Evolutionary conservation across 2,888 invertebrate genomes (phyloP).

Genomic region (Caenorhabditis wallacei): DNA sequence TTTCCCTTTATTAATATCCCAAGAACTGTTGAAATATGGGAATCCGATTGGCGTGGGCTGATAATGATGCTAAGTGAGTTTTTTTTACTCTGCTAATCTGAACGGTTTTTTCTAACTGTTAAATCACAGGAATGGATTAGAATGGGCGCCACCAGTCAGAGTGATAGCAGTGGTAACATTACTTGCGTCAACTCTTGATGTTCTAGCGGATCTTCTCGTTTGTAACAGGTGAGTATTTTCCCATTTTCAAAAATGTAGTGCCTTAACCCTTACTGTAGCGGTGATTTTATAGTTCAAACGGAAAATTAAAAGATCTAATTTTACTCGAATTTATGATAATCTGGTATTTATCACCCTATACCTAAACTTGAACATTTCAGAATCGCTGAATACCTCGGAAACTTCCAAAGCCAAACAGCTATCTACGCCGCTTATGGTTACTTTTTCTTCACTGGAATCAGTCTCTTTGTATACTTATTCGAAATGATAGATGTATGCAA

Average conservation of each 20-base stretch:
- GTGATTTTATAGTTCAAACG: too few species aligned
- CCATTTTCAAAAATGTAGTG: not conserved
- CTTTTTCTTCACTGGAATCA: constrained; percentile 82
- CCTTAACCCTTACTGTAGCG: too few species aligned
- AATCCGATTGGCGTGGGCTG: constrained; percentile 67
- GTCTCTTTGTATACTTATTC: constrained; percentile 81
- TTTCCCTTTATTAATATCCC: too few species aligned
- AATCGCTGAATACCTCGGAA: constrained; percentile 79
- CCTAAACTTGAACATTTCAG: constrained; percentile 45
- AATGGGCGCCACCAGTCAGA: constrained; percentile 83
- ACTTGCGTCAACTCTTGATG: constrained; percentile 81
- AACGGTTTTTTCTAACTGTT: not conserved
- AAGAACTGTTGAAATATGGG: too few species aligned
- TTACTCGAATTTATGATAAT: too few species aligned
- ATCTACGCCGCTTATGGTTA: constrained; percentile 79
- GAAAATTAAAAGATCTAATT: too few species aligned
- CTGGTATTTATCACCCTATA: too few species aligned
- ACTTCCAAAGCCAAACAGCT: constrained; percentile 77
- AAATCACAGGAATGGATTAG: constrained; percentile 78
- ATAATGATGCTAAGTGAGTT: constrained; percentile 72
- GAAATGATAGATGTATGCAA: constrained; percentile 82
- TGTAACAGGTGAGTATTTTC: constrained; percentile 73
- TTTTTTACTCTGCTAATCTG: not conserved
- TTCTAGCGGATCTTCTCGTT: constrained; percentile 82
- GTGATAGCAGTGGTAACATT: constrained; percentile 82